A percentile compares a stretch with the other conserved stretches of the same genome.
Conservation (phyloP, 2,113 vertebrate species). For the Genyomyrus donnyi region DNA sequence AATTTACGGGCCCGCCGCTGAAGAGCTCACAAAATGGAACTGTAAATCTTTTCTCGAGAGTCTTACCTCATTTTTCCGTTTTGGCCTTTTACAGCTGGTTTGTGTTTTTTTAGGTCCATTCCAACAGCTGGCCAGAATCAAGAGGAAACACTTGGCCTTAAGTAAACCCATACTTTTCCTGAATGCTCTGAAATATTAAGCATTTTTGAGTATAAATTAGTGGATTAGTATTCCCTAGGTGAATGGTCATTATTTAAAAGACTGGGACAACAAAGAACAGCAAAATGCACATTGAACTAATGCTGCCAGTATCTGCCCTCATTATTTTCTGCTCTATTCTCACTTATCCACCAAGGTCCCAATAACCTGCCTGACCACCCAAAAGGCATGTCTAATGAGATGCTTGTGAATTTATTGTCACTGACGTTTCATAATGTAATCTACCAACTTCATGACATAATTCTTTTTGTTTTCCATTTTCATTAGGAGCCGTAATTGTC, state of each 20-base stretch:
- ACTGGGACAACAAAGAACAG: not conserved
- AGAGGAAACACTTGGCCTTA: conserved; percentile 39
- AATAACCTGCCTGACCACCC: not conserved
- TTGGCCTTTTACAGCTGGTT: conserved; percentile 63
- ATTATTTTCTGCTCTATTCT: not conserved
- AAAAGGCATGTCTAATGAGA: not conserved
- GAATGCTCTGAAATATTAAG: not conserved
- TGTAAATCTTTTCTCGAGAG: conserved; percentile 52
- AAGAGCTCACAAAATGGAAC: conserved; percentile 42
- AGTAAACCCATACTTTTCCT: conserved; percentile 42
- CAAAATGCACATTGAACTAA: not conserved
- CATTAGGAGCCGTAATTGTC: not conserved
- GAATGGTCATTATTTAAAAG: not conserved
- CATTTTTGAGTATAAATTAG: not conserved
- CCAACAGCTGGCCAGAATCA: conserved; percentile 59
- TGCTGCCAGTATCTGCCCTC: not conserved
- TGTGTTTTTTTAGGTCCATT: conserved; percentile 60
- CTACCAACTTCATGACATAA: not conserved
- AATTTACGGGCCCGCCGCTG: conserved; percentile 47
- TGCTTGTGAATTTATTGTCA: not conserved
- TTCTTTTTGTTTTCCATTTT: not conserved
- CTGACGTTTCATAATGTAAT: not conserved
- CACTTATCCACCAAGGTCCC: not conserved
- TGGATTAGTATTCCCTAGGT: not conserved
- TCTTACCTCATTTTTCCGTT: conserved; percentile 44